Evolutionary conservation across 1,140 invertebrate genomes (phyloP).

Genomic region (Drosophila jambulina): DNA sequence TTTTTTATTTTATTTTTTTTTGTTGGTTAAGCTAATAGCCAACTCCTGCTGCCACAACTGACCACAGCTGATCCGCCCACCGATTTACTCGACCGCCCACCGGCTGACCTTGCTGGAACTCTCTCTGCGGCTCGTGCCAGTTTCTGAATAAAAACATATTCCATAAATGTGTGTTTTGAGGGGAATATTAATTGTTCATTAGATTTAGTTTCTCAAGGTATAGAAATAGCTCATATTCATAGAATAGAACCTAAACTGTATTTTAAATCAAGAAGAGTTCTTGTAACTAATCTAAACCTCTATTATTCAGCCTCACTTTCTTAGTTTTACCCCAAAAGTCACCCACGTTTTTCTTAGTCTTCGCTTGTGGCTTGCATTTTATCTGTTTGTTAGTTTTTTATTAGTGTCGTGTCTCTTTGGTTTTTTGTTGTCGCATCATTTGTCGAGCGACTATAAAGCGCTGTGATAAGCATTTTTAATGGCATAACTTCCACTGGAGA

Average conservation of each 20-base stretch:
- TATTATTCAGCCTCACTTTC: background rate
- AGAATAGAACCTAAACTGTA: background rate
- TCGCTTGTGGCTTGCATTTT: slow-evolving; percentile 53
- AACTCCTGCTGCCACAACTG: slow-evolving; percentile 48
- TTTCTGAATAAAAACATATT: slow-evolving; percentile 8
- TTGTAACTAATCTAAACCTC: background rate
- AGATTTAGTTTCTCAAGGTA: too few species aligned
- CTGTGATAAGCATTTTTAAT: slow-evolving; percentile 58
- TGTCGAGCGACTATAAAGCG: slow-evolving; percentile 55
- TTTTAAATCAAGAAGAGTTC: background rate
- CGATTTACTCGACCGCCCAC: slow-evolving; percentile 17
- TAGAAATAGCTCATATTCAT: background rate
- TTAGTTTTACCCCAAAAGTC: background rate
- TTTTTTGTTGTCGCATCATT: slow-evolving; percentile 56
- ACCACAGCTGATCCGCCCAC: slow-evolving; percentile 24
- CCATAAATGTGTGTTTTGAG: background rate
- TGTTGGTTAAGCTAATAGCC: slow-evolving; percentile 39
- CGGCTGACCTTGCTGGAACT: slow-evolving; percentile 28
- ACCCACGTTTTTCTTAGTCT: slow-evolving; percentile 23
- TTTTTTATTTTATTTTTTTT: background rate
- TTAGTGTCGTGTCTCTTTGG: slow-evolving; percentile 51
- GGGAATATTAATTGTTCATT: background rate
- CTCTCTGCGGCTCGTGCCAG: slow-evolving; percentile 45
- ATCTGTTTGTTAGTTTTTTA: slow-evolving; percentile 70
- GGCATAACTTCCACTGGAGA: slow-evolving; percentile 30